These are phyloP conservation scores for Epinephelus moara DNA, from an alignment of 2,113 vertebrate species.

Conservation along the genomic window DNA sequence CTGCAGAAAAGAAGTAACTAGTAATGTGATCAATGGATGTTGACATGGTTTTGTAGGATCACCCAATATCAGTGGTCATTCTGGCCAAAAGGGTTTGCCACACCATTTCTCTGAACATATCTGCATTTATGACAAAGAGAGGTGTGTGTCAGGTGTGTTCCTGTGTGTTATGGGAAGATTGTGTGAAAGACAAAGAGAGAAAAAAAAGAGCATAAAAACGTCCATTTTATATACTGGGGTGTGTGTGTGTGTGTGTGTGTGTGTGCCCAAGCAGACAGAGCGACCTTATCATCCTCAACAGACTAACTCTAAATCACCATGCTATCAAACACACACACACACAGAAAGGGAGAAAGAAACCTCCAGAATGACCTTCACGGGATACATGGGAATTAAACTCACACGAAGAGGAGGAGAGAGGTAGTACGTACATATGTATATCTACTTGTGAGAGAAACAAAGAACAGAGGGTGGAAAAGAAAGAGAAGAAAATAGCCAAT, in stretches of 20 bases:
- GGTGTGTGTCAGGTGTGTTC: neutral
- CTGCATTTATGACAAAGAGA: neutral
- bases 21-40: too few species aligned
- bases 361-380: slow-evolving; percentile 58
- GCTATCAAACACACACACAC: slow-evolving; percentile 25
- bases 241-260: slow-evolving; percentile 5
- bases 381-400: slow-evolving; percentile 31
- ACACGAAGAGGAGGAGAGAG: slow-evolving; percentile 1
- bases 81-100: too few species aligned
- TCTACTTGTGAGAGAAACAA: slow-evolving; percentile 5
- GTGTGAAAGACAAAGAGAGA: slow-evolving; percentile 16
- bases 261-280: slow-evolving; percentile 27
- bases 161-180: neutral
- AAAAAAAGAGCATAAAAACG: slow-evolving; percentile 14
- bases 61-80: neutral
- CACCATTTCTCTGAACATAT: neutral
- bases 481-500: neutral
- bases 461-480: neutral
- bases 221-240: slow-evolving; percentile 15
- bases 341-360: slow-evolving; percentile 1
- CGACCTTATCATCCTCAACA: slow-evolving; percentile 49
- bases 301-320: slow-evolving; percentile 33
- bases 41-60: neutral
- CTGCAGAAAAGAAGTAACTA: too few species aligned
- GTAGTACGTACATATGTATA: neutral